Conservation (phyloP, 1,140 invertebrate species). For the Mya arenaria region DNA sequence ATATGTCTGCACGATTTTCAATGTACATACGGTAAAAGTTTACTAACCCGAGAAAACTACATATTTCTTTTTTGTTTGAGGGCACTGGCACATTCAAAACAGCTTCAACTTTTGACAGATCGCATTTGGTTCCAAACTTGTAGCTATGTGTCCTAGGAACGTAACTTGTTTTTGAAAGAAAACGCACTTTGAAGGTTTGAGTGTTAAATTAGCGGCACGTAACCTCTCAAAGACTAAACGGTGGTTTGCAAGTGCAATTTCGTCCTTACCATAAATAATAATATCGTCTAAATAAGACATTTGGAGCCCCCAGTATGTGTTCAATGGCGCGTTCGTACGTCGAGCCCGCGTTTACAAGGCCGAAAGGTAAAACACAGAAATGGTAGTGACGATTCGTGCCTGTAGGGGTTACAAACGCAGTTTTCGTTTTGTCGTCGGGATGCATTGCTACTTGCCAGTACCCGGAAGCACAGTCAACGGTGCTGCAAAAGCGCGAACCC, state of each 20-base stretch:
- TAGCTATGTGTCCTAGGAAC: background rate
- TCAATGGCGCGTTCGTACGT: constrained; percentile 2
- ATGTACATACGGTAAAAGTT: constrained; percentile 33
- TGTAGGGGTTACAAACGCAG: background rate
- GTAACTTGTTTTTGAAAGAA: background rate
- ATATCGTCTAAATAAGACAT: constrained; percentile 6
- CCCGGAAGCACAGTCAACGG: background rate
- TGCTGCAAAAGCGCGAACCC: background rate
- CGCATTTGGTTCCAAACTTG: background rate
- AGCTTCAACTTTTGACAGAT: constrained; percentile 8
- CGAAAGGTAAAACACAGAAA: background rate
- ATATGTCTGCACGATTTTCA: background rate
- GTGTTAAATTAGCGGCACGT: background rate
- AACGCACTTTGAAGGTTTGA: background rate
- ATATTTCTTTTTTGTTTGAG: background rate
- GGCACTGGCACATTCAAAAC: constrained; percentile 21
- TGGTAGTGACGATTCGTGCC: background rate
- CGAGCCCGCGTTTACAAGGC: background rate
- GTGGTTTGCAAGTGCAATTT: background rate
- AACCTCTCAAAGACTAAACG: background rate
- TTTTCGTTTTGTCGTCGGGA: background rate
- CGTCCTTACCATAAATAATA: background rate
- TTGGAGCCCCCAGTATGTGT: background rate
- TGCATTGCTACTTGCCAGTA: constrained; percentile 10
- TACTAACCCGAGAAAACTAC: constrained; percentile 19